Evolutionary conservation across 2,888 invertebrate genomes (phyloP), one percentile per base, ranked within the genome.

Genomic region (Scaptomyza tumidula): DNA sequence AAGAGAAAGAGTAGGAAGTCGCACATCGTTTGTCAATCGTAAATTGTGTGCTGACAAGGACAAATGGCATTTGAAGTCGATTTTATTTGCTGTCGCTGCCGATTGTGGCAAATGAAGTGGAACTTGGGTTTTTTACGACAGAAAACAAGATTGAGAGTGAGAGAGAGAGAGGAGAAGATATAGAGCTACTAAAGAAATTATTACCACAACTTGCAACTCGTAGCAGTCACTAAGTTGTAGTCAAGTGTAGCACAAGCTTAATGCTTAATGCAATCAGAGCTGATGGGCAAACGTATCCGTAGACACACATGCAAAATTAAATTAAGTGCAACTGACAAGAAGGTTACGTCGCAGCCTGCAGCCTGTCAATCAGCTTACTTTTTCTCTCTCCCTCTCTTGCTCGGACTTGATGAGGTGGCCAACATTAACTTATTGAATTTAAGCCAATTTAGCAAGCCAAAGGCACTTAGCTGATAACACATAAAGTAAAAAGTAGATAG

Each of bases 401-500:
- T n/a, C 27, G 19, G 33, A 41, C 41, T 16, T 19, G 31, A 49
- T 11, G 3, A 14, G 53, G 60, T 50, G 49, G 57, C 50, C 73
- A 71, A 73, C 89, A 90, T 86, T 86, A 88, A 83, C 86, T 79
- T 90, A 90, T 86, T 86, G 89, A 86, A 84, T 88, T 88, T 86
- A 66, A 80, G 80, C 75, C 87, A 88, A 86, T 85, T 86, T 75
- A 48, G 63, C 64, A 56, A 63, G 33, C 10, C 60, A 16, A 67
- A 68, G 68, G 33, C 83, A 83, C 84, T 88, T 76, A 79, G 84
- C 67, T 69, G 70, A 76, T 68, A 74, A 67, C 54, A 58, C 41
- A 11, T 24, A 6, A 24, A n/a, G 11, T 24, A 24, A 24, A 24
- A 24, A 5, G 5, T 0, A 24, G 5, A 24, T 5, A 9, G 49